Evolutionary conservation across 2,888 invertebrate species (phyloP).

Genomic region (Ischnura elegans): DNA sequence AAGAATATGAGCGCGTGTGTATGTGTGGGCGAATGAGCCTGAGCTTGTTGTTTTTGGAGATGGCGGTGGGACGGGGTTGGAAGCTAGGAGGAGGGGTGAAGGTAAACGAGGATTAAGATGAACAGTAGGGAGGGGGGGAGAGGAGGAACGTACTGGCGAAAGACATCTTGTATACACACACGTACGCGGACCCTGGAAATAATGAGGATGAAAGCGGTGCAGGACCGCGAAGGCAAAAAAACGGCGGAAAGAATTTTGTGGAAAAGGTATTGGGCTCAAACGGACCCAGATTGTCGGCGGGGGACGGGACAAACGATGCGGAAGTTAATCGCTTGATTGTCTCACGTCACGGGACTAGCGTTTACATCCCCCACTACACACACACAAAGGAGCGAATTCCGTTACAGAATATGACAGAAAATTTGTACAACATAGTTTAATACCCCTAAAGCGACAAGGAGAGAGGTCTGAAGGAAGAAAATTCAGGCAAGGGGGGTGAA

Average conservation of each 20-base stretch:
- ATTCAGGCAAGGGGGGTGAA: not conserved
- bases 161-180: not conserved
- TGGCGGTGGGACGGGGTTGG: not conserved
- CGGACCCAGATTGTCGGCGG: not conserved
- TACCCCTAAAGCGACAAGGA: not conserved
- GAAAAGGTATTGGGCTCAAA: not conserved
- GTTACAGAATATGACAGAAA: not conserved
- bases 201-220: not conserved
- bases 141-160: not conserved
- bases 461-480: not conserved
- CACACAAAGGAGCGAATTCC: conserved; percentile 13
- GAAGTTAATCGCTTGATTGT: conserved; percentile 59
- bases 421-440: not conserved
- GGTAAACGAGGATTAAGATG: not conserved
- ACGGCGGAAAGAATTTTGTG: not conserved
- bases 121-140: not conserved
- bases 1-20: not conserved
- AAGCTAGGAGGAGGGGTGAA: not conserved
- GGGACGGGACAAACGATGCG: conserved; percentile 18
- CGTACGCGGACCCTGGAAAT: not conserved
- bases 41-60: too few species aligned
- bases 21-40: not conserved
- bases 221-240: not conserved
- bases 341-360: not conserved
- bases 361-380: too few species aligned